Percentiles rank a stretch among this genome's conserved stretches.
Evolutionary conservation across 1,140 invertebrate genomes (phyloP).

Genomic region (Agrilus planipennis): DNA sequence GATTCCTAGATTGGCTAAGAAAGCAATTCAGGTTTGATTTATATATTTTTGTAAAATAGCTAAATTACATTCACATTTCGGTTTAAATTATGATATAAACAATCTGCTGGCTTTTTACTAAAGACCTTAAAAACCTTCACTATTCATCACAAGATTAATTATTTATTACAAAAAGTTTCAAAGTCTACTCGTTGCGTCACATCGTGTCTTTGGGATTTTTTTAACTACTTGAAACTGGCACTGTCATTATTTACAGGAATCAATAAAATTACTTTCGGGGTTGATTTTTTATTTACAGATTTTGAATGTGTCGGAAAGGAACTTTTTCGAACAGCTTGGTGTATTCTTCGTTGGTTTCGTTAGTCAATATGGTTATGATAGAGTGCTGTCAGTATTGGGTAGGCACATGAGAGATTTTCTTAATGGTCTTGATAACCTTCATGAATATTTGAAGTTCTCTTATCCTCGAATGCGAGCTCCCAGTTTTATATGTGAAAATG

Average conservation of each 20-base stretch:
- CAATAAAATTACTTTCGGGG: neutral
- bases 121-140: neutral
- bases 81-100: neutral
- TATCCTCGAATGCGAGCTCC: slow-evolving; percentile 88
- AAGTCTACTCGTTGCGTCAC: too few species aligned
- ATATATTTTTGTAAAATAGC: slow-evolving; percentile 5
- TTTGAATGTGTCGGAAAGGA: slow-evolving; percentile 67
- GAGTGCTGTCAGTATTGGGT: slow-evolving; percentile 78
- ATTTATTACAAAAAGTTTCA: too few species aligned
- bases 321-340: slow-evolving; percentile 86
- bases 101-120: neutral
- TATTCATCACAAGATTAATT: too few species aligned
- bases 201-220: too few species aligned
- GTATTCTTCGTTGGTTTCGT: slow-evolving; percentile 83
- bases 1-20: slow-evolving; percentile 70
- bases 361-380: slow-evolving; percentile 90
- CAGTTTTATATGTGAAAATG: slow-evolving; percentile 93
- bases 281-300: slow-evolving; percentile 52
- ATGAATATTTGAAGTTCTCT: slow-evolving; percentile 94
- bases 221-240: neutral
- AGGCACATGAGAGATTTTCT: slow-evolving; percentile 91
- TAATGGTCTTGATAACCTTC: slow-evolving; percentile 91
- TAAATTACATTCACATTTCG: neutral
- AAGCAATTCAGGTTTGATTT: slow-evolving; percentile 62
- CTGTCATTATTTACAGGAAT: neutral